These are phyloP conservation scores for Artibeus lituratus DNA, from an alignment of 2,797 vertebrate species.

Conservation along the genomic window DNA sequence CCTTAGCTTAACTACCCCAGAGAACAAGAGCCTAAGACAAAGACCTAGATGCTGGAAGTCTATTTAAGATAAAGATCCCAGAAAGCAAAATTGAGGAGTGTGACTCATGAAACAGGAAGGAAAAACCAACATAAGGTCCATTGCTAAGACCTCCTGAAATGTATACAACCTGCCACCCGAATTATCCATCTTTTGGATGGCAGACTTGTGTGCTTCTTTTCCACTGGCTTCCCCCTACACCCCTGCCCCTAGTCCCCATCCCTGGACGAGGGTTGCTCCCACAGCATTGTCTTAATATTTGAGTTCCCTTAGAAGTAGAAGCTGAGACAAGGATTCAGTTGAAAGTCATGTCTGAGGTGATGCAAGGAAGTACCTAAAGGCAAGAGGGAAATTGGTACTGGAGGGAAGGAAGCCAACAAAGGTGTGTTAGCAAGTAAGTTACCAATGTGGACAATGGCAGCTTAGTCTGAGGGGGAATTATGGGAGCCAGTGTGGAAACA, in stretches of 20 bases:
- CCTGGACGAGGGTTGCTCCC: background rate
- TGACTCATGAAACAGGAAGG: background rate
- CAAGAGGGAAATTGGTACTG: background rate
- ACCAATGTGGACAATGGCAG: background rate
- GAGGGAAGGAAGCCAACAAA: background rate
- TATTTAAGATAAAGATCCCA: background rate
- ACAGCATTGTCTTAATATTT: background rate
- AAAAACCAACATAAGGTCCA: background rate
- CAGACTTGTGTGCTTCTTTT: background rate
- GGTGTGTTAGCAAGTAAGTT: background rate
- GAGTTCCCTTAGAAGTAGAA: background rate
- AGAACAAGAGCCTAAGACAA: constrained; percentile 22
- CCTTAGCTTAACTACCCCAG: background rate
- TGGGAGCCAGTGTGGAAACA: background rate
- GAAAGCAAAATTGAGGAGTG: background rate
- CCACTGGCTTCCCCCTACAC: background rate
- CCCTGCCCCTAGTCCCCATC: background rate
- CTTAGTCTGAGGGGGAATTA: background rate
- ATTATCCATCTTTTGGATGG: background rate
- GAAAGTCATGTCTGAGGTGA: background rate
- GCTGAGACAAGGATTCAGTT: background rate
- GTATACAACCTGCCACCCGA: background rate
- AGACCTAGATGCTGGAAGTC: background rate
- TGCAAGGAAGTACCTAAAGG: background rate
- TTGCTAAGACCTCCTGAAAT: background rate